phyloP scores from a whole-genome alignment of 1,140 invertebrate genomes.

The Helicoverpa armigera region DNA sequence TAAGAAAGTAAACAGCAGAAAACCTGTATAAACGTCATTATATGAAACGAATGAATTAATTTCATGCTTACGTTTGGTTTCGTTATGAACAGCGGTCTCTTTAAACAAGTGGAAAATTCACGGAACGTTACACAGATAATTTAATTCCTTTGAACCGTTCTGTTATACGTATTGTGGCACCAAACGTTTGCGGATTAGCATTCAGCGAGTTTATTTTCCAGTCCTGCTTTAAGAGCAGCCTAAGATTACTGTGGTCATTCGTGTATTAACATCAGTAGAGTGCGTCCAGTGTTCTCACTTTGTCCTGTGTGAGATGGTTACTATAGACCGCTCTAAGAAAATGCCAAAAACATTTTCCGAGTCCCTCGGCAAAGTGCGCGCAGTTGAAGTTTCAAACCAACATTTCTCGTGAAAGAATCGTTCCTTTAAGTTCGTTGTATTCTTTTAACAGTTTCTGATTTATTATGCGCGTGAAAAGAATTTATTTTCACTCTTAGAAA shows the following conservation, averaged over 20 bases:
- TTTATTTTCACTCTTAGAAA: neutral
- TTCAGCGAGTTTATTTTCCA: conserved; percentile 27
- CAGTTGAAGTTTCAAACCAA: conserved; percentile 36
- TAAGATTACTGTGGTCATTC: conserved; percentile 12
- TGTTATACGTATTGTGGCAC: conserved; percentile 38
- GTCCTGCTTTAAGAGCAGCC: neutral
- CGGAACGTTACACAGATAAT: conserved; percentile 60
- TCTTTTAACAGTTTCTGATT: conserved; percentile 15
- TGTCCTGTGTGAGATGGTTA: neutral
- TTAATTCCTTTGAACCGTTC: conserved; percentile 59
- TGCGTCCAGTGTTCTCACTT: neutral
- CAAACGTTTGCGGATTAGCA: conserved; percentile 32
- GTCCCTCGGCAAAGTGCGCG: neutral
- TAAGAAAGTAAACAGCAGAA: neutral
- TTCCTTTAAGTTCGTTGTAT: conserved; percentile 2
- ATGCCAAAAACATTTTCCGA: conserved; percentile 32
- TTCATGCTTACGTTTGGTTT: conserved; percentile 59
- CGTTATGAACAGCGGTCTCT: conserved; percentile 52
- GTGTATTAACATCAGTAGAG: neutral
- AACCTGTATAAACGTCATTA: conserved; percentile 21
- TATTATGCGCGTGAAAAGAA: neutral
- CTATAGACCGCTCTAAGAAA: conserved; percentile 16
- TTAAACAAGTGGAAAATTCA: conserved; percentile 64
- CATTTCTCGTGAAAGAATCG: neutral
- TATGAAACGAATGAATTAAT: conserved; percentile 55